phyloP scores from a whole-genome alignment of 2,113 vertebrate genomes.

The Mobula birostris region DNA sequence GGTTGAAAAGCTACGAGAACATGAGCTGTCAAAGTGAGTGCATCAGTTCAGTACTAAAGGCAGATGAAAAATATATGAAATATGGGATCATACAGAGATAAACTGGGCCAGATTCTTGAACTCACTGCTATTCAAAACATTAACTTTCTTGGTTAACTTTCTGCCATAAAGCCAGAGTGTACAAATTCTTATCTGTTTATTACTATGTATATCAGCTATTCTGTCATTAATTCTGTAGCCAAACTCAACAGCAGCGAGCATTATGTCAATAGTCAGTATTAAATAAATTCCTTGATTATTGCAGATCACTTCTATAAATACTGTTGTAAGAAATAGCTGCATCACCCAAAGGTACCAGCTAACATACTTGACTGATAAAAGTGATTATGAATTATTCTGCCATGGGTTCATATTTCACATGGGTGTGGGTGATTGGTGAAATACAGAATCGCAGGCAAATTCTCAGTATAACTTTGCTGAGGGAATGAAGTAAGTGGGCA shows the following conservation, averaged over 20 bases:
- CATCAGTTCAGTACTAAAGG: neutral
- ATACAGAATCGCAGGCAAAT: neutral
- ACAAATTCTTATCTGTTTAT: neutral
- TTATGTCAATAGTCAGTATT: neutral
- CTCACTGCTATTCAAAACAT: neutral
- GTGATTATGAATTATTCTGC: neutral
- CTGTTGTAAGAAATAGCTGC: neutral
- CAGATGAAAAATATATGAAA: no score
- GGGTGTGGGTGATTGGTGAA: neutral
- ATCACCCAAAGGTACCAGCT: neutral
- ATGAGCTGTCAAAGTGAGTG: neutral
- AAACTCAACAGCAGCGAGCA: neutral
- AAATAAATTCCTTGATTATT: neutral
- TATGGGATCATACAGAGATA: neutral
- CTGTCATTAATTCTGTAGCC: neutral
- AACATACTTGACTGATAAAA: neutral
- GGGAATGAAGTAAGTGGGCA: neutral
- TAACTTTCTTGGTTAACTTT: neutral
- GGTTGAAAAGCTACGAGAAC: neutral
- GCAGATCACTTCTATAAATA: neutral
- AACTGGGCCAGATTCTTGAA: neutral
- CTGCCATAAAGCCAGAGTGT: neutral
- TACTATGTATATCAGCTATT: slow-evolving; percentile 15
- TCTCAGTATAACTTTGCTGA: neutral
- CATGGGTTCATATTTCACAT: neutral